Conservation (phyloP, 2,888 invertebrate genomes). For the Polydrusus tereticollis region DNA sequence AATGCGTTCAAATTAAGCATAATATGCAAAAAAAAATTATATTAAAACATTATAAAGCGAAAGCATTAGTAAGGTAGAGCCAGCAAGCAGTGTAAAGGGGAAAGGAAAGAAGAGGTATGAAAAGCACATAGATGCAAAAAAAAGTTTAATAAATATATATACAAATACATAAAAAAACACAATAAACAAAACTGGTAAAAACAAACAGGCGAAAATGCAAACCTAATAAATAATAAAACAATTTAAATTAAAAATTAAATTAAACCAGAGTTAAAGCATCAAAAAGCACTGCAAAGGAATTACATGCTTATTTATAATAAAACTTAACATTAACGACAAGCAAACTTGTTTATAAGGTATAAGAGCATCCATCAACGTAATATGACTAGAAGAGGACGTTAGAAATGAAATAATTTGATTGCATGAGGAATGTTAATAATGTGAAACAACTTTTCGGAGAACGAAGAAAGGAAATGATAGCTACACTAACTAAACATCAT, state of each 20-base stretch:
- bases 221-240: slow-evolving; percentile 6
- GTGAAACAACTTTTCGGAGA: no score
- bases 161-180: slow-evolving; percentile 1
- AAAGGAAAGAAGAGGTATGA: slow-evolving; percentile 40
- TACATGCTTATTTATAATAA: slow-evolving; percentile 9
- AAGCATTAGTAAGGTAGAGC: slow-evolving; percentile 36
- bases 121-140: slow-evolving; percentile 39
- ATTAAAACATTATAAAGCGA: slow-evolving; percentile 3
- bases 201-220: slow-evolving; percentile 16
- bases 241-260: neutral
- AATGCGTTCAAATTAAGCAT: neutral
- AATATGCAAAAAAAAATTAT: neutral
- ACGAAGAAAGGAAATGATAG: no score
- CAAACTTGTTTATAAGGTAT: neutral
- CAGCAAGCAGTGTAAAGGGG: slow-evolving; percentile 39
- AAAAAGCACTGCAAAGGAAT: neutral
- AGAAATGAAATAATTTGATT: no score
- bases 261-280: neutral
- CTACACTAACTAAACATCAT: no score
- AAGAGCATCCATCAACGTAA: neutral
- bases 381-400: neutral
- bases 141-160: slow-evolving; percentile 48
- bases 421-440: no score
- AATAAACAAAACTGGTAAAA: neutral
- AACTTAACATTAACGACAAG: neutral